phyloP scores from a whole-genome alignment of 2,113 vertebrate genomes.

The Dicrurus megarhynchus region DNA sequence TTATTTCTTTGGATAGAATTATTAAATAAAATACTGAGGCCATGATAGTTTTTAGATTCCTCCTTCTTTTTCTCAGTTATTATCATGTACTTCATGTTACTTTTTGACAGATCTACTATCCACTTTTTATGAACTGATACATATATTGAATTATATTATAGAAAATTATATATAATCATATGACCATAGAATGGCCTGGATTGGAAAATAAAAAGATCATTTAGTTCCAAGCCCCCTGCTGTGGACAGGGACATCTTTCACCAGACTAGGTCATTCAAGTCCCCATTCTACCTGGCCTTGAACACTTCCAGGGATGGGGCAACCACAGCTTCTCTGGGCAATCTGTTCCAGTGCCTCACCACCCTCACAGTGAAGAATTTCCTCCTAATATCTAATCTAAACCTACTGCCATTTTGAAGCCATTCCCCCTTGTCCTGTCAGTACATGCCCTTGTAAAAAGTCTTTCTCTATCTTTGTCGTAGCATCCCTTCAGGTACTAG shows the following conservation, averaged over 20 bases:
- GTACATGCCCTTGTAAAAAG: fast-evolving
- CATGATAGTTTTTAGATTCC: not conserved
- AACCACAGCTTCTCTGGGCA: not conserved
- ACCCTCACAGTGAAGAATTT: not conserved
- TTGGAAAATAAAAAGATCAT: not conserved
- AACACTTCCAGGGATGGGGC: not conserved
- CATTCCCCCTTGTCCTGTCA: not conserved
- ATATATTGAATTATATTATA: not conserved
- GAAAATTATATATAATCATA: not conserved
- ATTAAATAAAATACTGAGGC: not conserved
- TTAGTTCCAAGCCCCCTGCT: not conserved
- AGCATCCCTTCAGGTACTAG: not conserved
- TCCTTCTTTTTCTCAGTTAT: not conserved
- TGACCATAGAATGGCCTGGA: not conserved
- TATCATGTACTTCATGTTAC: not conserved
- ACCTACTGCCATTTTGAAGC: not conserved
- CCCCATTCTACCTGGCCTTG: not conserved
- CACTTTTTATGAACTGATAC: not conserved
- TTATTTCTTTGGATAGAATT: not conserved
- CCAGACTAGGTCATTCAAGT: fast-evolving
- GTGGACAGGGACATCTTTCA: not conserved
- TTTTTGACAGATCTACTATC: not conserved
- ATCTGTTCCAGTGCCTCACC: not conserved
- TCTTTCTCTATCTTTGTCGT: not conserved
- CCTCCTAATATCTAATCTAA: not conserved